Conservation (phyloP, 30 jellyfish, hydroid and myxozoan species). For the Chrysaora quinquecirrha region DNA sequence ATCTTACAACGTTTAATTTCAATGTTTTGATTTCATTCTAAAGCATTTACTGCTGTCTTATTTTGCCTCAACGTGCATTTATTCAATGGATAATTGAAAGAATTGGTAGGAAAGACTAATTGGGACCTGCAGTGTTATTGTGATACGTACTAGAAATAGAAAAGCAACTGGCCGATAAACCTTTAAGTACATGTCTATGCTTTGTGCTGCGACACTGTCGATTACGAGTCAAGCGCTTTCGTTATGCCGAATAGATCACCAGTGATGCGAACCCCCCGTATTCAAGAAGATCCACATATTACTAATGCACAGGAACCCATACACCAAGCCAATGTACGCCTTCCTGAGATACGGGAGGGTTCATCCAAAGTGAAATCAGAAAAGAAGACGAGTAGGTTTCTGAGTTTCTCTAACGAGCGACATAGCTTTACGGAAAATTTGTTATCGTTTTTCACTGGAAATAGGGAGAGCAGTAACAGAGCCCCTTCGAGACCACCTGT, state of each 20-base stretch:
- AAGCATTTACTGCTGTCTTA: too few species aligned
- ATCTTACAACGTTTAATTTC: too few species aligned
- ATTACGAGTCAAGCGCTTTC: too few species aligned
- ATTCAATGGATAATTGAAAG: too few species aligned
- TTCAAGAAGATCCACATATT: background rate
- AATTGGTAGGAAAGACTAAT: too few species aligned
- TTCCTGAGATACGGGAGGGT: slow-evolving; percentile 53
- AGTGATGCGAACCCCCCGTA: background rate
- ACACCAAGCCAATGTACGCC: slow-evolving; percentile 32
- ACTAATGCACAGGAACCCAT: background rate
- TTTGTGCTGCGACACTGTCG: too few species aligned
- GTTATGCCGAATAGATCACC: background rate
- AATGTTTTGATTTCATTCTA: too few species aligned
- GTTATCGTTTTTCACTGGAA: slow-evolving; percentile 61
- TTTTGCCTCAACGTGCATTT: too few species aligned
- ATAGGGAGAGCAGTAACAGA: slow-evolving; percentile 36
- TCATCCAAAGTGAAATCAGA: slow-evolving; percentile 36
- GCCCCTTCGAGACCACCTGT: background rate
- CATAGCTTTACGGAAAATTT: slow-evolving; percentile 64
- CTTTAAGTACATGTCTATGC: too few species aligned
- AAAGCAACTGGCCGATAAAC: too few species aligned
- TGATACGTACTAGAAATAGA: too few species aligned
- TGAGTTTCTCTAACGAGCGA: slow-evolving; percentile 43
- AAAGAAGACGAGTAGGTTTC: slow-evolving; percentile 34
- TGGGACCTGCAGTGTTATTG: too few species aligned